Conservation (phyloP, 2,113 vertebrate genomes). For the Cinclus mexicanus region DNA sequence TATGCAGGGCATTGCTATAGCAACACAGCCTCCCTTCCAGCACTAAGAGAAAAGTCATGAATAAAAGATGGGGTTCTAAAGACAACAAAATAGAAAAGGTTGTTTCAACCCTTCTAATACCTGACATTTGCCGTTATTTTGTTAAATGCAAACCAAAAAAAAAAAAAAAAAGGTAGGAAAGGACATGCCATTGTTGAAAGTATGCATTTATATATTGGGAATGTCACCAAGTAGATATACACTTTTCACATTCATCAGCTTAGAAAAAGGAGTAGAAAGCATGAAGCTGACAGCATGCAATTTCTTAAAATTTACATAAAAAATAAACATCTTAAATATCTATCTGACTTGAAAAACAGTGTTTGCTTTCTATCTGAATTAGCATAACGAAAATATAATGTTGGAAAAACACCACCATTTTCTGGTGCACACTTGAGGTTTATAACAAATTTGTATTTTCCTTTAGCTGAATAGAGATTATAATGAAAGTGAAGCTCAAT, state of each 20-base stretch:
- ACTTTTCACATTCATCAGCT: constrained; percentile 39
- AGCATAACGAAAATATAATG: not conserved
- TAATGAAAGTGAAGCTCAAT: not conserved
- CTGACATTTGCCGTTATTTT: constrained; percentile 82
- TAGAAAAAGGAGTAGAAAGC: constrained; percentile 7
- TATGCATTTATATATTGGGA: constrained; percentile 65
- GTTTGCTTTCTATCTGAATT: not conserved
- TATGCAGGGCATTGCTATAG: constrained; percentile 84
- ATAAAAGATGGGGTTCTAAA: constrained; percentile 84
- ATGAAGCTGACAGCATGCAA: not conserved
- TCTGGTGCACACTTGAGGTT: not conserved
- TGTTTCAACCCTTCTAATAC: constrained; percentile 81
- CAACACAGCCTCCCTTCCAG: constrained; percentile 81
- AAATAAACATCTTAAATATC: not conserved
- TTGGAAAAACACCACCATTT: not conserved
- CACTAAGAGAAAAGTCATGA: constrained; percentile 80
- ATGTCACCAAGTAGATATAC: constrained; percentile 33
- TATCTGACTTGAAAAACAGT: not conserved
- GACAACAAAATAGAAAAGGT: constrained; percentile 82
- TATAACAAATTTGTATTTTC: not conserved
- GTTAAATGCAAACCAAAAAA: constrained; percentile 74
- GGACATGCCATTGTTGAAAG: constrained; percentile 58
- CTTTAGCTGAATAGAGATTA: not conserved
- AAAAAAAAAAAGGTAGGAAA: constrained; percentile 58
- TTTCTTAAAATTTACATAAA: constrained; percentile 15